Evolutionary conservation across 2,888 invertebrate species (phyloP).

Genomic region (Thymelicus sylvestris): DNA sequence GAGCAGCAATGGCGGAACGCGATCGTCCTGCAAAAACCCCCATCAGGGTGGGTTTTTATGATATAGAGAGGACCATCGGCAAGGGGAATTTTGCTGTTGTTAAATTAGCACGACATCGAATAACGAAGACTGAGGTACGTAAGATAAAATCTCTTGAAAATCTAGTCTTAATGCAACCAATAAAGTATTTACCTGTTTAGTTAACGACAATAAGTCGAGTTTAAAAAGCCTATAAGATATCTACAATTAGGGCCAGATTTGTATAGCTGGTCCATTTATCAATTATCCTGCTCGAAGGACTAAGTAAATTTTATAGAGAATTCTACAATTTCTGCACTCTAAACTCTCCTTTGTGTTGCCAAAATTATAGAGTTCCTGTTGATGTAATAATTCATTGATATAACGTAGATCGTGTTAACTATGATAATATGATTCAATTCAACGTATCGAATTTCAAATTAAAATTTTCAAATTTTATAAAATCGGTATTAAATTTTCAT

Average conservation of each 20-base stretch:
- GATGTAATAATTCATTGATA: too few species aligned
- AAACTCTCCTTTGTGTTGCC: neutral
- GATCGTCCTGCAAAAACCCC: conserved; percentile 87
- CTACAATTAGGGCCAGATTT: too few species aligned
- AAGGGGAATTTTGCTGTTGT: conserved; percentile 99
- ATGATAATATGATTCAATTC: too few species aligned
- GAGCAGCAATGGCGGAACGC: conserved; percentile 83
- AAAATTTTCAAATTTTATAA: too few species aligned
- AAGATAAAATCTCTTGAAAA: neutral
- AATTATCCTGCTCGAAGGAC: conserved; percentile 37
- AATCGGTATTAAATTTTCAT: too few species aligned
- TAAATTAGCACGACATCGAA: conserved; percentile 98
- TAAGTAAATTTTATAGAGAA: conserved; percentile 12
- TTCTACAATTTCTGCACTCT: too few species aligned
- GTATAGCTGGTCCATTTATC: too few species aligned
- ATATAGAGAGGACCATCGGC: conserved; percentile 98
- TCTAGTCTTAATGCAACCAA: neutral
- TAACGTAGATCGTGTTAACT: too few species aligned
- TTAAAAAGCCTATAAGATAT: too few species aligned
- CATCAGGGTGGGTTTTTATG: conserved; percentile 98
- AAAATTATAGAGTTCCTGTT: neutral
- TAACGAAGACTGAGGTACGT: conserved; percentile 98
- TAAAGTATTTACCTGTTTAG: neutral
- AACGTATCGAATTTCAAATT: too few species aligned
- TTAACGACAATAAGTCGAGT: too few species aligned